A percentile compares a stretch with the other conserved stretches of the same genome.
These are phyloP conservation scores for Pterophyllum scalare DNA, from an alignment of 2,113 vertebrate genomes.

Conservation along the genomic window DNA sequence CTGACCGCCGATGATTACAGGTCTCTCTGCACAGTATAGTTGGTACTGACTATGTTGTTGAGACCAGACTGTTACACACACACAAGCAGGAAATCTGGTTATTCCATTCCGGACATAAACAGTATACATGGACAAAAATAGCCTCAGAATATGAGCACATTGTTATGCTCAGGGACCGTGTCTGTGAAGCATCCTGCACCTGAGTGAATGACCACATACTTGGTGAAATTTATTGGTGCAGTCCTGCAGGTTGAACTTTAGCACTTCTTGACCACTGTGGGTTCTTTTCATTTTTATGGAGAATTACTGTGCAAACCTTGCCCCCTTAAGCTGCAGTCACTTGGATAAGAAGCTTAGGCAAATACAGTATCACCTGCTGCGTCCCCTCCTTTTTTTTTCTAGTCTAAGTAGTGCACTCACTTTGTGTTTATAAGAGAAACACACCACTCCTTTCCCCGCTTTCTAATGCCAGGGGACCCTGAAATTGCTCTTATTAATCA, in stretches of 20 bases:
- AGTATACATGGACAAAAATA: not conserved
- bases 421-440: slow-evolving; percentile 71
- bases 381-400: slow-evolving; percentile 32
- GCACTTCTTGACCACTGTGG: slow-evolving; percentile 30
- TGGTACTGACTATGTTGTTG: slow-evolving; percentile 5
- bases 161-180: not conserved
- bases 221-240: not conserved
- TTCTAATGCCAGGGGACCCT: slow-evolving; percentile 73
- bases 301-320: slow-evolving; percentile 37
- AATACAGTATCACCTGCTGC: slow-evolving; percentile 65
- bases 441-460: slow-evolving; percentile 57
- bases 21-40: not conserved
- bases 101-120: not conserved
- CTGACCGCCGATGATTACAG: not conserved
- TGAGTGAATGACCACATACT: not conserved
- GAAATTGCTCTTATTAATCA: slow-evolving; percentile 83
- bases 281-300: slow-evolving; percentile 46
- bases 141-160: not conserved
- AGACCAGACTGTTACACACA: not conserved
- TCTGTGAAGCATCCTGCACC: slow-evolving; percentile 15
- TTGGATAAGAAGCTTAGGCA: slow-evolving; percentile 57
- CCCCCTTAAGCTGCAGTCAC: slow-evolving; percentile 47
- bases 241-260: slow-evolving; percentile 5
- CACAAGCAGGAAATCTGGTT: not conserved
- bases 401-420: slow-evolving; percentile 71